Conservation (phyloP, 2,888 invertebrate species). For the Nemotelus nigrinus region DNA sequence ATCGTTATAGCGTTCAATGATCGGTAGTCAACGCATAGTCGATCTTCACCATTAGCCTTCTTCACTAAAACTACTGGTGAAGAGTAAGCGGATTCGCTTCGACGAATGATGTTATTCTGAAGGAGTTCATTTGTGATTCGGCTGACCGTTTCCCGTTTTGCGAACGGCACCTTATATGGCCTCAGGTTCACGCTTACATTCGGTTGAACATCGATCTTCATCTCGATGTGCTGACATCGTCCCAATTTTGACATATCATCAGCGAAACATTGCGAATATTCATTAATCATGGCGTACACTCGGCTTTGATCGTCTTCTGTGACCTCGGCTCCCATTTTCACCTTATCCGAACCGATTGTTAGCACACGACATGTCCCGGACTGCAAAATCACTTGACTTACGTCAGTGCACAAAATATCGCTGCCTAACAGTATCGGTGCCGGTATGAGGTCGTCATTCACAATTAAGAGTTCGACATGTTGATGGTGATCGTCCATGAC, state of each 20-base stretch:
- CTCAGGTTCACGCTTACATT: conserved; percentile 14
- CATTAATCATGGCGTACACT: conserved; percentile 3
- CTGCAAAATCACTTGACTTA: neutral
- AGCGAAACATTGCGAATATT: conserved; percentile 7
- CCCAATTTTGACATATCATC: neutral
- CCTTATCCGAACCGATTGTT: neutral
- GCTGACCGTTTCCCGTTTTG: conserved; percentile 19
- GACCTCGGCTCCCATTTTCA: conserved; percentile 20
- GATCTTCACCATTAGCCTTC: conserved; percentile 55
- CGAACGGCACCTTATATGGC: conserved; percentile 25
- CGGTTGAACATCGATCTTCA: conserved; percentile 23
- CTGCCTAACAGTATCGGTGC: conserved; percentile 2
- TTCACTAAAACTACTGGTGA: conserved; percentile 56
- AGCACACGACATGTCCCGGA: conserved; percentile 3
- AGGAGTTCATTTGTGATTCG: conserved; percentile 20
- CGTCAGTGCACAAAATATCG: conserved; percentile 9
- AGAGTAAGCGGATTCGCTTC: conserved; percentile 55
- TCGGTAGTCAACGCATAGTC: conserved; percentile 55
- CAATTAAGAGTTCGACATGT: neutral
- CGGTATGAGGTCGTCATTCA: neutral
- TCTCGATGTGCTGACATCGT: conserved; percentile 11
- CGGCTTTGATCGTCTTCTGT: neutral
- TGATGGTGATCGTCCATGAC: conserved; percentile 8
- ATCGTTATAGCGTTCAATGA: conserved; percentile 54
- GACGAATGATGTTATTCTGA: conserved; percentile 55